Conservation (phyloP, 2,113 vertebrate species). For the Trichechus manatus region DNA sequence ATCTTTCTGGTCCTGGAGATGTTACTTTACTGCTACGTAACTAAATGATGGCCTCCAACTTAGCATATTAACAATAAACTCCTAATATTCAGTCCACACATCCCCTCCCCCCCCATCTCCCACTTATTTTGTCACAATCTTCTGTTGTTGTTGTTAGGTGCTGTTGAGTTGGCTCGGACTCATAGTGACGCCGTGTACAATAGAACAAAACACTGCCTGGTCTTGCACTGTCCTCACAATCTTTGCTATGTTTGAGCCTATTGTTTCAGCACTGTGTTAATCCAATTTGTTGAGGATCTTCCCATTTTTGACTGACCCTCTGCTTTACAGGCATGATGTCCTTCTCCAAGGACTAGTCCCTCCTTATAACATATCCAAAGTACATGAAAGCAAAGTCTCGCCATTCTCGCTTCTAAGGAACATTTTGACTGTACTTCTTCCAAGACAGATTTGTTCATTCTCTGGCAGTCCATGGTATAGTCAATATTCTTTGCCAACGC, state of each 20-base stretch:
- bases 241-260: not conserved
- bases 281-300: not conserved
- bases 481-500: not conserved
- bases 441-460: not conserved
- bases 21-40: not conserved
- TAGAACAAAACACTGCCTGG: not conserved
- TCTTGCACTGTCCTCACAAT: not conserved
- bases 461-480: not conserved
- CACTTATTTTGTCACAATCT: not conserved
- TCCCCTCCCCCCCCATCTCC: rapidly evolving
- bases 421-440: not conserved
- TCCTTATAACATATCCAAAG: not conserved
- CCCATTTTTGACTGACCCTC: not conserved
- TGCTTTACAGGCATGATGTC: not conserved
- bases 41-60: not conserved
- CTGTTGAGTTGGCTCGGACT: not conserved
- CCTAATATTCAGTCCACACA: not conserved
- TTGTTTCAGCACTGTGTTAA: not conserved
- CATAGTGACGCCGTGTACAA: not conserved
- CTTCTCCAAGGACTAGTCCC: not conserved
- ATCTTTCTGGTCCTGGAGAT: not conserved
- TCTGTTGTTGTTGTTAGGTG: not conserved
- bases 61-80: not conserved
- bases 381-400: not conserved
- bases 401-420: not conserved